Conservation (phyloP, 2,797 vertebrate species). For the Pangasius larnaudii region DNA sequence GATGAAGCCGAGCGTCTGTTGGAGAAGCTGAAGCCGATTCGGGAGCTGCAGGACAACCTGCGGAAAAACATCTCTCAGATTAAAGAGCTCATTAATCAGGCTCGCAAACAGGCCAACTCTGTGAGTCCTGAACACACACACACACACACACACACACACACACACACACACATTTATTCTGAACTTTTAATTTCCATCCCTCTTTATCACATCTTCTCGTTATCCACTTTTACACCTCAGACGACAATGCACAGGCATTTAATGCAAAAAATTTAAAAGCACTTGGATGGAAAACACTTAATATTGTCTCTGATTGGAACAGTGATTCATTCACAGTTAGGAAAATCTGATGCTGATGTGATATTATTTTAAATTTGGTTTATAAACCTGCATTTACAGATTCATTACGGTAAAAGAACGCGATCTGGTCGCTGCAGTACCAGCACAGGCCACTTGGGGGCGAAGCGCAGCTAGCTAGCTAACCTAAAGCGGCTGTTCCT, state of each 20-base stretch:
- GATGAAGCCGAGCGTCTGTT: constrained; percentile 90
- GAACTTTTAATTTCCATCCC: not conserved
- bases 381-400: not conserved
- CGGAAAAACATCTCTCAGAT: constrained; percentile 97
- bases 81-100: constrained; percentile 96
- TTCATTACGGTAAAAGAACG: not conserved
- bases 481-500: not conserved
- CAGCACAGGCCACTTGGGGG: not conserved
- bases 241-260: not conserved
- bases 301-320: not conserved
- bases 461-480: not conserved
- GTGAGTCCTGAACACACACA: constrained; percentile 73
- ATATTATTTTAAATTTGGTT: not conserved
- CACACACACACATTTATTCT: not conserved
- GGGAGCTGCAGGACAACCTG: constrained; percentile 91
- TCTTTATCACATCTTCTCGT: not conserved
- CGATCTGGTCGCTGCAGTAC: not conserved
- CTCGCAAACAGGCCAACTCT: constrained; percentile 97
- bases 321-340: not conserved
- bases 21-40: constrained; percentile 95
- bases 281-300: not conserved
- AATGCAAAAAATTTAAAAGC: no score
- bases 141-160: constrained; percentile 6
- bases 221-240: not conserved
- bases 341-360: no score